Percentiles rank a stretch among this genome's conserved stretches.
Evolutionary conservation across 2,113 vertebrate genomes (phyloP).

Genomic region (Pimephales promelas): DNA sequence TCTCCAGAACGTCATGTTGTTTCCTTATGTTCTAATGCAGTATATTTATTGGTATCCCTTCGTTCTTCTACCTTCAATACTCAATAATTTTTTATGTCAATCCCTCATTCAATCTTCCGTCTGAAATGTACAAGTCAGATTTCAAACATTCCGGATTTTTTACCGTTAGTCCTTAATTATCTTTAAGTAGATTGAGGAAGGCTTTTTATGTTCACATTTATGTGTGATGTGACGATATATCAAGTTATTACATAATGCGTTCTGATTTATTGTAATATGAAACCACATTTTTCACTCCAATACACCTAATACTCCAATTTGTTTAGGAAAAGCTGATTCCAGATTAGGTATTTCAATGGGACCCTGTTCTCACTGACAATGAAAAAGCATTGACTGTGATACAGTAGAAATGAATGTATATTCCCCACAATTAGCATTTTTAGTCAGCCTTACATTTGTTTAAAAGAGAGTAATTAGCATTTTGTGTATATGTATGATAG

Average conservation of each 20-base stretch:
- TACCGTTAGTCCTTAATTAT: constrained; percentile 1
- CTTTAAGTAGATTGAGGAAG: background rate
- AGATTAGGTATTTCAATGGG: background rate
- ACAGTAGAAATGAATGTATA: constrained; percentile 29
- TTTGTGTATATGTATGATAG: constrained; percentile 68
- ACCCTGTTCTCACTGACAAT: background rate
- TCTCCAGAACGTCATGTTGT: background rate
- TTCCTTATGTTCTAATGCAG: constrained; percentile 40
- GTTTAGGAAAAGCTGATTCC: constrained; percentile 11
- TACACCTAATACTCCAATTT: background rate
- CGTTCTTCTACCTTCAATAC: constrained; percentile 14
- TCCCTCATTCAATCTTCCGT: background rate
- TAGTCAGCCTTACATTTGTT: constrained; percentile 50
- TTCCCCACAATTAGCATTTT: background rate
- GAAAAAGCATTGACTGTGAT: background rate
- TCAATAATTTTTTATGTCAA: constrained; percentile 32
- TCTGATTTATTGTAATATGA: background rate
- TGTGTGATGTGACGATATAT: constrained; percentile 8
- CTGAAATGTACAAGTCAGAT: background rate
- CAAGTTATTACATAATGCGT: background rate
- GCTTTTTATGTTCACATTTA: constrained; percentile 14
- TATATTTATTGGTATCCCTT: constrained; percentile 10
- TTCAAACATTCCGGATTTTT: constrained; percentile 45
- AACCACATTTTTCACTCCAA: too few species aligned
- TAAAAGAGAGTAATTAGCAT: constrained; percentile 66